Percentiles rank a stretch among this genome's conserved stretches.
Evolutionary conservation across 2,888 invertebrate species (phyloP).

Genomic region (Polymixis flavicincta): DNA sequence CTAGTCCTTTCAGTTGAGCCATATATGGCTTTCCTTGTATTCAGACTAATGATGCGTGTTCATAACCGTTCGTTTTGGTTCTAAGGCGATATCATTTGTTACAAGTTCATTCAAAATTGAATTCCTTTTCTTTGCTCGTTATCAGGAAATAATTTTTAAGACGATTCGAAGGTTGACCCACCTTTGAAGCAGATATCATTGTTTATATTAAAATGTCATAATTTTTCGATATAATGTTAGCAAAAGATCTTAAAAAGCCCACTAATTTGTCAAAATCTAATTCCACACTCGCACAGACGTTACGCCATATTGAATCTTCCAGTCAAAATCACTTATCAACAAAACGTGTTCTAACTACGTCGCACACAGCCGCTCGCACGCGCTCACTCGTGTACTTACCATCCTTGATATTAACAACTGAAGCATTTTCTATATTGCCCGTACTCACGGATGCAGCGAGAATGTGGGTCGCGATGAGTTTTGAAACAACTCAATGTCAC

Average conservation of each 20-base stretch:
- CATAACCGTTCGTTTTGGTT: background rate
- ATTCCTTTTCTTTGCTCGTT: background rate
- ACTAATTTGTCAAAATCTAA: background rate
- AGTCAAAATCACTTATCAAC: conserved; percentile 19
- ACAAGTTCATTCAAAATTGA: background rate
- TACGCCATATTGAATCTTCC: conserved; percentile 10
- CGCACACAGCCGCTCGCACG: conserved; percentile 2
- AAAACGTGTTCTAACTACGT: conserved; percentile 42
- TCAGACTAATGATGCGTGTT: conserved; percentile 19
- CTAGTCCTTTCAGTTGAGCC: conserved; percentile 7
- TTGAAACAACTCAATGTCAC: conserved; percentile 82
- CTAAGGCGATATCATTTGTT: background rate
- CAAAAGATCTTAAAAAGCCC: background rate
- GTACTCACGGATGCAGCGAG: conserved; percentile 76
- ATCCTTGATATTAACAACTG: conserved; percentile 64
- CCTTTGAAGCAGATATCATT: background rate
- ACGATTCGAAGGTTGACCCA: background rate
- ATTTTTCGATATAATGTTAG: background rate
- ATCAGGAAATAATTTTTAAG: background rate
- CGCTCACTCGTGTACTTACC: conserved; percentile 52
- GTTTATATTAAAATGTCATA: background rate
- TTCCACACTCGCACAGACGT: background rate
- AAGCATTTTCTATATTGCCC: conserved; percentile 62
- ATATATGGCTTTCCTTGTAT: background rate
- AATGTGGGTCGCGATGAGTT: conserved; percentile 81